Evolutionary conservation across 2,113 vertebrate genomes (phyloP).

Genomic region (Saguinus imperator): DNA sequence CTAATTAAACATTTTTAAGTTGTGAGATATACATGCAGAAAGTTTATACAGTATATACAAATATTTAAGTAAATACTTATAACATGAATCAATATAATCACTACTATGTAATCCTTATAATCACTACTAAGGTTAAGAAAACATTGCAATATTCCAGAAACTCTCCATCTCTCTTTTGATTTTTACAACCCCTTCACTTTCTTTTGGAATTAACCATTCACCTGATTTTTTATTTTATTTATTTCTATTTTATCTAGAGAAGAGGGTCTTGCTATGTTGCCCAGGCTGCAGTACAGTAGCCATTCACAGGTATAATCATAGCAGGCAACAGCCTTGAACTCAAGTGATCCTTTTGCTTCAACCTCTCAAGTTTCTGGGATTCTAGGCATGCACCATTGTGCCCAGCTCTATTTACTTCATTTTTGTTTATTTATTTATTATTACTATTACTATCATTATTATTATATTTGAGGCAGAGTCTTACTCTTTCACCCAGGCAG

Average conservation of each 20-base stretch:
- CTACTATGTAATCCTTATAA: not conserved
- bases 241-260: not conserved
- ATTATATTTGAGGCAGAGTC: no score
- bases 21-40: slow-evolving; percentile 3
- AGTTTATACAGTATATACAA: not conserved
- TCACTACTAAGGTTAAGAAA: not conserved
- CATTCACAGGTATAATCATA: not conserved
- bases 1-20: slow-evolving; percentile 36
- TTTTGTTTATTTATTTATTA: not conserved
- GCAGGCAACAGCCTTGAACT: not conserved
- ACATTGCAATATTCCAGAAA: not conserved
- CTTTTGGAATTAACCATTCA: not conserved
- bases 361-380: not conserved
- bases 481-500: no score
- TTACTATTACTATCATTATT: no score
- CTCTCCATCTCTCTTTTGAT: not conserved
- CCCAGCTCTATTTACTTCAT: not conserved
- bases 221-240: not conserved
- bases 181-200: not conserved
- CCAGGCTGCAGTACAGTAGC: not conserved
- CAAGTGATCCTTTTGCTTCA: not conserved
- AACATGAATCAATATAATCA: not conserved
- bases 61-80: not conserved
- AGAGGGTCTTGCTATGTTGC: not conserved
- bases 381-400: not conserved